Base-by-base conservation (phyloP, 2,888 invertebrate genomes). In the Silvanus unidentatus region DNA sequence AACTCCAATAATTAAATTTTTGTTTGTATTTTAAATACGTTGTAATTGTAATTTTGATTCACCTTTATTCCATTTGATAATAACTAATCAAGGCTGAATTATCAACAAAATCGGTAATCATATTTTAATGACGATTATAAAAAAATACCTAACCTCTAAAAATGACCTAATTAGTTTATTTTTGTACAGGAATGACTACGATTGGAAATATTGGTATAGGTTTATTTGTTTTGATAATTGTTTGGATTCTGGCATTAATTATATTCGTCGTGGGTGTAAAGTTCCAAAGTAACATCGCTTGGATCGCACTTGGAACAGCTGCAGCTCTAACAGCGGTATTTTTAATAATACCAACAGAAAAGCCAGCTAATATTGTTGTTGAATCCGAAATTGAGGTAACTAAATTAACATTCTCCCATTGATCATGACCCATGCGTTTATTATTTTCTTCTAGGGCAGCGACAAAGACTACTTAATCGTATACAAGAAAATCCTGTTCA, bases 261-360 rank as follows among this genome's bases (percentile, higher is more conserved):
- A 64, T 82, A 55, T 84, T 83, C 58, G 77, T 82, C 60, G 70
- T 84, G 41, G 80, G 84, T 1, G 70, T 82, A 36, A 78, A 80
- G 59, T 79, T 81, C 32, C 80, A 81, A 52, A 82, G 79, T 66
- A 78, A 75, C 61, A 69, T 84, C 48, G 84, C 84, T 42, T 78
- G 79, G 66, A 69, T 81, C 52, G 75, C 78, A 37, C 60, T 86
- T 44, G 63, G 73, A 37, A 59, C 77, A 52, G 77, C 82, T 16
- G 65, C 75, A 32, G 37, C 77, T 50, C 58, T 83, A 46, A 82
- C 85, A 22, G 60, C 81, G 35, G 63, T 81, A 53, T 68, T 85
- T 49, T 60, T 82, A 47, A 66, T 74, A 44, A 75, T 86, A 68
- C 85, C 86, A 59, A 60, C 61, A n/a, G 68, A 68, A 49, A 63